Percentiles rank a stretch among this genome's conserved stretches.
Evolutionary conservation across 1,140 invertebrate species (phyloP).

Genomic region (Drosophila tani): DNA sequence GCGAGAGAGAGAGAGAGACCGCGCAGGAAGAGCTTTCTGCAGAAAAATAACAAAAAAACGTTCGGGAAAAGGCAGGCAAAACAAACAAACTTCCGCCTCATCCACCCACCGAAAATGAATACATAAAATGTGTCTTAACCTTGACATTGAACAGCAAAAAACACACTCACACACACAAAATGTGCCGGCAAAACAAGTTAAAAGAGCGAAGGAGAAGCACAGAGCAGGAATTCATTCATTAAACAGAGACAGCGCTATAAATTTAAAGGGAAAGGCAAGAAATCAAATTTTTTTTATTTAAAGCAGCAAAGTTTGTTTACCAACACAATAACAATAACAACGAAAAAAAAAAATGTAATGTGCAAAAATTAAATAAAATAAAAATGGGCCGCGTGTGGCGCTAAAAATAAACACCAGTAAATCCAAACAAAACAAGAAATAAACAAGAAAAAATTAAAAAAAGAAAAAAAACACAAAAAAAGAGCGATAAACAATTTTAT

Average conservation of each 20-base stretch:
- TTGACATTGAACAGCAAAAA: conserved; percentile 76
- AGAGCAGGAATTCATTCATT: conserved; percentile 55
- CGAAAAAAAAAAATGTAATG: conserved; percentile 8
- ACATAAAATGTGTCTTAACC: conserved; percentile 78
- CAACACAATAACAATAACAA: conserved; percentile 41
- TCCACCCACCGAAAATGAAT: conserved; percentile 52
- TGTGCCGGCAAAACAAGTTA: conserved; percentile 66
- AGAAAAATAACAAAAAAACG: conserved; percentile 40
- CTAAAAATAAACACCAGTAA: conserved; percentile 68
- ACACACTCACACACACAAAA: conserved; percentile 49
- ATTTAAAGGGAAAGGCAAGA: conserved; percentile 47
- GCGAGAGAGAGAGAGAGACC: conserved; percentile 22
- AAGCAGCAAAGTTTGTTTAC: conserved; percentile 62
- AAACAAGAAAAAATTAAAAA: conserved; percentile 18
- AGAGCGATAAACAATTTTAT: conserved; percentile 56
- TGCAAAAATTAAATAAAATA: conserved; percentile 45
- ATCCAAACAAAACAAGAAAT: conserved; percentile 41
- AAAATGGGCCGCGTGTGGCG: conserved; percentile 64
- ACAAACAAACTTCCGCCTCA: conserved; percentile 56
- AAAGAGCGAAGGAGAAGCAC: conserved; percentile 18
- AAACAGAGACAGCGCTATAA: conserved; percentile 36
- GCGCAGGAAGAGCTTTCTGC: conserved; percentile 79
- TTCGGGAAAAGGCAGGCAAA: conserved; percentile 64
- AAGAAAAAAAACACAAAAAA: conserved; percentile 11
- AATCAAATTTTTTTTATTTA: conserved; percentile 9